Evolutionary conservation across 2,797 vertebrate species (phyloP).

Genomic region (Smutsia temminckii): DNA sequence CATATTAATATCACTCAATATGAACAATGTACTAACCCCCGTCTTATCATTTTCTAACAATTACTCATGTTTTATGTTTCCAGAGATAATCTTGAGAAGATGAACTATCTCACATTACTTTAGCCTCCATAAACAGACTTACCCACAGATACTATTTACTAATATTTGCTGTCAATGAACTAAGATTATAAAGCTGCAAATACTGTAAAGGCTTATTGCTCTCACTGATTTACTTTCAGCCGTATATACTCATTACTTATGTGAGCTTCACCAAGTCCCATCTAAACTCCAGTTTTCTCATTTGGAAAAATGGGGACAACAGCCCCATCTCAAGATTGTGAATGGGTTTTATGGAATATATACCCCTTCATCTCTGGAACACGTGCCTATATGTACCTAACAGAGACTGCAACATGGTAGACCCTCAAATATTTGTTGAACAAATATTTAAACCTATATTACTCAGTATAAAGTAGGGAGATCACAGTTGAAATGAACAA

Average conservation of each 20-base stretch:
- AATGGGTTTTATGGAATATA: background rate
- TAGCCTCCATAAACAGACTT: constrained; percentile 9
- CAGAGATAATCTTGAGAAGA: constrained; percentile 35
- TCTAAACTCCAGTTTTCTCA: constrained; percentile 46
- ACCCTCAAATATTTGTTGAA: constrained; percentile 18
- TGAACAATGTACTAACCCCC: background rate
- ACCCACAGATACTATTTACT: background rate
- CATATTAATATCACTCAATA: background rate
- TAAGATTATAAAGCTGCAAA: constrained; percentile 8
- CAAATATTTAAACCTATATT: constrained; percentile 25
- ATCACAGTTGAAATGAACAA: constrained; percentile 4
- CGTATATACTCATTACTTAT: background rate
- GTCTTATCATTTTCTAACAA: constrained; percentile 26
- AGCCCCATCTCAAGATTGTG: background rate
- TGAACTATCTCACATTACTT: constrained; percentile 24
- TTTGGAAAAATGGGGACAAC: background rate
- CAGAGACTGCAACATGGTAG: background rate
- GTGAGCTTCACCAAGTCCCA: background rate
- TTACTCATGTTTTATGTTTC: constrained; percentile 13
- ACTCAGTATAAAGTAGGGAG: background rate
- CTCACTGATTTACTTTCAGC: background rate
- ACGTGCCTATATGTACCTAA: background rate
- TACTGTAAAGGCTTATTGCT: constrained; percentile 7
- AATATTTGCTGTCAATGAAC: background rate
- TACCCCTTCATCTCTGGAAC: background rate